Base-by-base conservation (phyloP, 2,113 vertebrate species). In the Trochalopteron elliotii region DNA sequence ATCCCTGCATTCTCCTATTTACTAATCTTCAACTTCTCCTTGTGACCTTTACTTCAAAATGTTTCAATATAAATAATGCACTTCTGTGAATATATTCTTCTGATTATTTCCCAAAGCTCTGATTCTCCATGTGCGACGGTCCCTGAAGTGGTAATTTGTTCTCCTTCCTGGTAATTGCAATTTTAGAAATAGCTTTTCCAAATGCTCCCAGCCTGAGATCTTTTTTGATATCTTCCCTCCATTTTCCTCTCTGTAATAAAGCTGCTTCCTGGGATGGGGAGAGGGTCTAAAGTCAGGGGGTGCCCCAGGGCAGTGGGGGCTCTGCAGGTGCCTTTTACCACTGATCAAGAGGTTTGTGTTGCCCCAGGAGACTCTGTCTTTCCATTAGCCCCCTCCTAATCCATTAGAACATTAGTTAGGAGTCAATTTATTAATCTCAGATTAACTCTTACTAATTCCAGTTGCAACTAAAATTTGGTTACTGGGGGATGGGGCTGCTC, bases 81-180 rank as follows among this genome's bases (percentile, higher is more conserved):
- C 97, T 94, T 97, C 94, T 97, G 96, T 95, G 97, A 98, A 98
- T 98, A 97, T 93, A 87, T 95, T 89, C 96, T 94, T 96, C 97
- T 97, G 97, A 97, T 98, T 97, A 96, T 97, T 97, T 96, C 93
- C 94, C 61, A 84, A 87, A 94, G 97, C 97, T 87, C 95, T 91
- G 97, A 94, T 97, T 97, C 96, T 97, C 97, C 94, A 89, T 92
- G 97, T 96, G 98, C 93, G 96, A 98, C 94, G 60, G 96, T 96
- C 97, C 98, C 97, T 97, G 96, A 97, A 98, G 98, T 96, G 97
- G 96, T 97, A 97, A 98, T 98, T 98, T 98, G 97, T 96, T 97
- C 97, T 94, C 95, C 96, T 98, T 91, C 94, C 96, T 90, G 97
- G 97, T 98, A 98, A 98, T 98, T 98, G 97, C 97, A 97, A 97